phyloP scores from a whole-genome alignment of 2,888 invertebrate genomes.

The Napeogenes sylphis region DNA sequence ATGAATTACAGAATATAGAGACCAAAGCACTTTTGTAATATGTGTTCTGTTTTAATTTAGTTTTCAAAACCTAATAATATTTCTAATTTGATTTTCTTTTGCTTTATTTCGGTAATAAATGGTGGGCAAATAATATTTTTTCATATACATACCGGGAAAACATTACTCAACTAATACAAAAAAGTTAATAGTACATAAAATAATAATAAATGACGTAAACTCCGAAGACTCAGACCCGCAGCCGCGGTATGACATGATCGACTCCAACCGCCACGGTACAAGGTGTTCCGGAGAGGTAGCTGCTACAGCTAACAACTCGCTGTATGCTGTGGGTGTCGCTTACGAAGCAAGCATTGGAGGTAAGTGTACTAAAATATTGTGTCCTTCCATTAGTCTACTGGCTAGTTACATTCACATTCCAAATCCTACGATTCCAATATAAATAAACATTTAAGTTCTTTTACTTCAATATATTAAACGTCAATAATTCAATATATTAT shows the following conservation, averaged over 20 bases:
- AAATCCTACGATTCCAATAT: conserved; percentile 9
- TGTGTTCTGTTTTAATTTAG: no score
- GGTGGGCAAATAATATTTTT: no score
- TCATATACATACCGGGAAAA: no score
- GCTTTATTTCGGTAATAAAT: no score
- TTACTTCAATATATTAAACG: conserved; percentile 17
- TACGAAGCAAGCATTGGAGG: conserved; percentile 96
- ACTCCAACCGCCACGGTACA: conserved; percentile 97
- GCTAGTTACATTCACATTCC: background rate
- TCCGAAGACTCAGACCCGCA: conserved; percentile 97
- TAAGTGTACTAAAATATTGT: conserved; percentile 43
- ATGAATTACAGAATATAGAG: no score
- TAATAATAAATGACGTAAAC: conserved; percentile 87
- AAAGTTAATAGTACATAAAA: background rate
- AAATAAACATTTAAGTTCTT: conserved; percentile 14
- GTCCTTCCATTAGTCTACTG: no score
- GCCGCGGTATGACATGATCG: conserved; percentile 97
- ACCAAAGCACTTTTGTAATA: no score
- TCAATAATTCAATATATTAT: no score
- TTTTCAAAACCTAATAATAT: no score
- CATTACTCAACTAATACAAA: no score
- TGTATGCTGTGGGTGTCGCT: conserved; percentile 98
- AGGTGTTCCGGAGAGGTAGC: conserved; percentile 99
- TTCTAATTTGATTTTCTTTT: no score
- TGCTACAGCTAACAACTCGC: conserved; percentile 95